Evolutionary conservation across 1,140 invertebrate genomes (phyloP).

Genomic region (Plectus sambesii): DNA sequence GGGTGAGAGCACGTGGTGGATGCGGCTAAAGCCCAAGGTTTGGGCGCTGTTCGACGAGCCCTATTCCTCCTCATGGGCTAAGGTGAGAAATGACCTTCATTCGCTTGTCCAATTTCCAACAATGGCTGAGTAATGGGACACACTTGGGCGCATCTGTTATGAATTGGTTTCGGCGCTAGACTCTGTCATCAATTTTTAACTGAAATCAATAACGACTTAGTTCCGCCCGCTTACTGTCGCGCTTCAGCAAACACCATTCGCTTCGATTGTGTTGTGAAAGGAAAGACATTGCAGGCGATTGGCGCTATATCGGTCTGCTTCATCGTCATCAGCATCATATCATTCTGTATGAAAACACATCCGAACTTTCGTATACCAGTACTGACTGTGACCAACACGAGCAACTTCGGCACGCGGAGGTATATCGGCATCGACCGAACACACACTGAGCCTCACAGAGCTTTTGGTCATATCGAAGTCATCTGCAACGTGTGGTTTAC

Average conservation of each 20-base stretch:
- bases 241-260: too few relatives aligned
- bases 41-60: slow-evolving; percentile 84
- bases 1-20: slow-evolving; percentile 25
- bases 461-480: slow-evolving; percentile 87
- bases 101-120: too few relatives aligned
- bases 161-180: too few relatives aligned
- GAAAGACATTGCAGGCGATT: slow-evolving; percentile 65
- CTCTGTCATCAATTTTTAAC: too few relatives aligned
- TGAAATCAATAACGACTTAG: too few relatives aligned
- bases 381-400: slow-evolving; percentile 49
- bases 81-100: too few relatives aligned
- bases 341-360: slow-evolving; percentile 87
- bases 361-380: slow-evolving; percentile 68
- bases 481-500: slow-evolving; percentile 96
- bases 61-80: slow-evolving; percentile 69
- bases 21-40: slow-evolving; percentile 60
- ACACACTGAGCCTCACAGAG: slow-evolving; percentile 77
- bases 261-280: slow-evolving; percentile 4
- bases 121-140: too few relatives aligned
- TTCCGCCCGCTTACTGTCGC: too few relatives aligned
- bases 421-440: slow-evolving; percentile 69
- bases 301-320: slow-evolving; percentile 91
- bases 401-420: slow-evolving; percentile 1
- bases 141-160: too few relatives aligned
- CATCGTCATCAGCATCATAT: slow-evolving; percentile 93